Conservation (phyloP, 2,888 invertebrate genomes). For the Rhabditoides inermis region DNA sequence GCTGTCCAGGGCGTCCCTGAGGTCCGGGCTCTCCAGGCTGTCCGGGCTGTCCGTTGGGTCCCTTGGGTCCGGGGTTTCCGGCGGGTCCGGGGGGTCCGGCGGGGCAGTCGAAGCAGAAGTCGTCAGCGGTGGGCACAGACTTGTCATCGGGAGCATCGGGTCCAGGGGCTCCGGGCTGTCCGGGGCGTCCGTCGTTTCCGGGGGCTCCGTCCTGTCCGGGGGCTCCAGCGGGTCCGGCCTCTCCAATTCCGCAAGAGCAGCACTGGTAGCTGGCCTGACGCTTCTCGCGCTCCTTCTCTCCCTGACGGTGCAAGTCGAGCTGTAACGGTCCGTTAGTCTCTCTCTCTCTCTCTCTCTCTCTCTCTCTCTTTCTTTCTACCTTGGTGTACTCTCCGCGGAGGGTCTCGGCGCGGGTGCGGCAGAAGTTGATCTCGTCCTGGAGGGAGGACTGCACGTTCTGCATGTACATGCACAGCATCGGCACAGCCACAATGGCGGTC, state of each 20-base stretch:
- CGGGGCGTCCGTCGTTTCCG: conserved; percentile 33
- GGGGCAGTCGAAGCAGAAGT: conserved; percentile 36
- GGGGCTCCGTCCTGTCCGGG: conserved; percentile 28
- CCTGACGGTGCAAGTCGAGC: conserved; percentile 15
- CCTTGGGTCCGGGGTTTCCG: conserved; percentile 35
- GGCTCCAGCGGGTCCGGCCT: conserved; percentile 26
- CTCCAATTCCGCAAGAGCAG: conserved; percentile 34
- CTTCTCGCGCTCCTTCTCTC: conserved; percentile 14
- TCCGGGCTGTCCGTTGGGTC: conserved; percentile 37
- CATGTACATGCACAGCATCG: conserved; percentile 49
- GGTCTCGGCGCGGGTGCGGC: conserved; percentile 18
- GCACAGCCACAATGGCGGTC: conserved; percentile 39
- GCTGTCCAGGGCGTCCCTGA: conserved; percentile 32
- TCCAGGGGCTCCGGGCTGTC: conserved; percentile 31
- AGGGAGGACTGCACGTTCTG: conserved; percentile 41
- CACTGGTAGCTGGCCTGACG: conserved; percentile 15
- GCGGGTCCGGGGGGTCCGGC: conserved; percentile 37
- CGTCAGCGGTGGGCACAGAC: conserved; percentile 19
- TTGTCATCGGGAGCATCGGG: conserved; percentile 32
- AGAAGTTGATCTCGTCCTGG: conserved; percentile 36
- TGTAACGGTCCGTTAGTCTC: conserved; percentile 6
- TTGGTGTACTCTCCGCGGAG: conserved; percentile 20
- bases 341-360: too few relatives aligned
- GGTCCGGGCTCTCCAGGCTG: conserved; percentile 28
- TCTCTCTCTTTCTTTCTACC: too few relatives aligned